Evolutionary conservation across 2,797 vertebrate genomes (phyloP).

Genomic region (Trematomus bernacchii): DNA sequence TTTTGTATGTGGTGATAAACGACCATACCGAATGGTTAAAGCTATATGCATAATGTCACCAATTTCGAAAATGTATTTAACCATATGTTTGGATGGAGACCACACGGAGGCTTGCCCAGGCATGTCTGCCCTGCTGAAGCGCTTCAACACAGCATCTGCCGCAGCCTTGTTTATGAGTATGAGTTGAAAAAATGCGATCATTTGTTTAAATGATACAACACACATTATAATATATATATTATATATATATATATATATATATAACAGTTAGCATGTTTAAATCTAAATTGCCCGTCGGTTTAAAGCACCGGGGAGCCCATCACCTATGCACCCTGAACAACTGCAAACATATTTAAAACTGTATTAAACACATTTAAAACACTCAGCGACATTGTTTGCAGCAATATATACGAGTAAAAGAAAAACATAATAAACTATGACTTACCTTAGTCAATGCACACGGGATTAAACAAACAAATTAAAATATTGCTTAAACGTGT

Average conservation of each 20-base stretch:
- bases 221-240: neutral
- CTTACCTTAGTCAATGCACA: neutral
- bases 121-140: conserved; percentile 42
- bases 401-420: neutral
- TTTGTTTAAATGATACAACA: neutral
- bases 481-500: neutral
- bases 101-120: conserved; percentile 5
- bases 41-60: neutral
- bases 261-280: neutral
- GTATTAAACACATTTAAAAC: neutral
- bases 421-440: neutral
- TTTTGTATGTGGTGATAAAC: neutral
- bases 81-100: neutral
- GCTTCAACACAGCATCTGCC: neutral
- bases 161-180: no score
- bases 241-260: no score
- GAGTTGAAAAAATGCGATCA: no score
- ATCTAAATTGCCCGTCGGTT: neutral
- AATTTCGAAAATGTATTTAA: neutral
- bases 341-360: no score
- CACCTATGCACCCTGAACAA: neutral
- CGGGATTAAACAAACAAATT: neutral
- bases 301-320: no score
- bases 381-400: neutral
- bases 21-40: accelerated